Evolutionary conservation across 2,888 invertebrate genomes (phyloP).

Genomic region (Tridacna gigas): DNA sequence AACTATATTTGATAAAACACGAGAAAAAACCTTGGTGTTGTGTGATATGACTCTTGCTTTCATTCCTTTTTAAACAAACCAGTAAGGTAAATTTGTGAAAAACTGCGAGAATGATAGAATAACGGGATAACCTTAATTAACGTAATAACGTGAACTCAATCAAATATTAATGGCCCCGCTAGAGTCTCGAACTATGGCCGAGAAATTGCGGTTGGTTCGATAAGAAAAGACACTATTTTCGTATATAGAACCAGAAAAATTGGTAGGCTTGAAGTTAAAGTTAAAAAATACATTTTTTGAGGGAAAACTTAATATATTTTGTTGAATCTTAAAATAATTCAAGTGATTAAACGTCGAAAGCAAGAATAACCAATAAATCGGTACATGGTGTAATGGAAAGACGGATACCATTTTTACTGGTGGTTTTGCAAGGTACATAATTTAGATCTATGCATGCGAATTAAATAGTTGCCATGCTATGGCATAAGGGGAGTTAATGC

Average conservation of each 20-base stretch:
- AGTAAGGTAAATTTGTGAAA: too few relatives aligned
- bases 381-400: constrained; percentile 47
- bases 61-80: not conserved
- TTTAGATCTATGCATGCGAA: not conserved
- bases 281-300: too few relatives aligned
- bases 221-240: too few relatives aligned
- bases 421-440: constrained; percentile 10
- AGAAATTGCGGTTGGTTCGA: constrained; percentile 1
- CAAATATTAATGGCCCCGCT: constrained; percentile 45
- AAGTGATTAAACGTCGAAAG: not conserved
- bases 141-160: constrained; percentile 44
- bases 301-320: too few relatives aligned
- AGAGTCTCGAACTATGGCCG: constrained; percentile 41
- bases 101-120: not conserved
- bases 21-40: too few relatives aligned
- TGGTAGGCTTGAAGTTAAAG: too few relatives aligned
- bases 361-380: too few relatives aligned
- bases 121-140: constrained; percentile 34
- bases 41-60: not conserved
- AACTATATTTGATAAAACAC: too few relatives aligned
- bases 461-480: too few relatives aligned
- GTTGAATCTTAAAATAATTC: not conserved
- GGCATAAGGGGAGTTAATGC: too few relatives aligned
- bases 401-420: constrained; percentile 22
- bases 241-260: too few relatives aligned